Conservation (phyloP, 2,797 vertebrate genomes). For the Mormyrops boulengeri region DNA sequence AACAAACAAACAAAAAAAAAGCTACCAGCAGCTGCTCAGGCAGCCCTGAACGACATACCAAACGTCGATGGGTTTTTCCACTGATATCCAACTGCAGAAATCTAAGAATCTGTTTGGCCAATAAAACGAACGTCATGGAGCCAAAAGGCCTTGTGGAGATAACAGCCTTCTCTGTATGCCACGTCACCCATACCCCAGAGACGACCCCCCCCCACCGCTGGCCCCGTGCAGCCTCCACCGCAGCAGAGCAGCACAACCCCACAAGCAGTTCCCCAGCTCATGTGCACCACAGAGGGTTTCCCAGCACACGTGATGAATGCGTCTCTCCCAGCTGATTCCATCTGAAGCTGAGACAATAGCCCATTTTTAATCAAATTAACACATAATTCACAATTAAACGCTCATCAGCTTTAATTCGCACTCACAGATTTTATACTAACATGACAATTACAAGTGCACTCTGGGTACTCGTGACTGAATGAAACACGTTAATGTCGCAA, state of each 20-base stretch:
- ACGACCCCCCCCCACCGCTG: neutral
- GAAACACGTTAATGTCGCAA: neutral
- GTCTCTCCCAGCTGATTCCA: neutral
- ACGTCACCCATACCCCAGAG: neutral
- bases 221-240: neutral
- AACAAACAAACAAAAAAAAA: neutral
- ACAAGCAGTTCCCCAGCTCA: neutral
- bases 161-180: neutral
- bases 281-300: neutral
- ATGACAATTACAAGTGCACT: neutral
- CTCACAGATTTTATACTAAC: neutral
- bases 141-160: neutral
- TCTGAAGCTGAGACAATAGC: neutral
- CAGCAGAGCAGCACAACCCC: neutral
- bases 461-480: neutral
- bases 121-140: neutral
- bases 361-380: neutral
- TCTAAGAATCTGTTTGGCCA: neutral
- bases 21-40: neutral
- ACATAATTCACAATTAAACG: neutral
- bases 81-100: neutral
- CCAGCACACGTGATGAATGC: neutral
- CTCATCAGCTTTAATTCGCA: neutral
- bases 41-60: neutral
- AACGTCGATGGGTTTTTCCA: neutral